These are phyloP conservation scores for Scaptomyza montana DNA, from an alignment of 1,140 invertebrate genomes.

Conservation along the genomic window DNA sequence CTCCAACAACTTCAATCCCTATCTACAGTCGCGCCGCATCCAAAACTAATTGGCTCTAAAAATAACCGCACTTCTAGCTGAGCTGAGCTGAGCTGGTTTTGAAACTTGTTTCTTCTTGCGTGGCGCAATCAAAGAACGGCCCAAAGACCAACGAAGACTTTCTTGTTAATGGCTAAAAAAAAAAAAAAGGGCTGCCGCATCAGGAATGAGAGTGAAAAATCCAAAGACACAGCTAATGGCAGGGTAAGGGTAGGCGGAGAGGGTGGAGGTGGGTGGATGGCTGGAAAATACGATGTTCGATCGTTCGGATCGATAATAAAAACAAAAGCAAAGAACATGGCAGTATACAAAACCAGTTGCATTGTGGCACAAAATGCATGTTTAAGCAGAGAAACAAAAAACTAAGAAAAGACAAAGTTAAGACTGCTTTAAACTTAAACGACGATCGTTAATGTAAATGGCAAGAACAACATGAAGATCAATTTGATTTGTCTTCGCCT, in stretches of 20 bases:
- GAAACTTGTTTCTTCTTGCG: conserved; percentile 49
- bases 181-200: background rate
- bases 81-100: conserved; percentile 54
- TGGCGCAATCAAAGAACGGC: conserved; percentile 21
- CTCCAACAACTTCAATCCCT: background rate
- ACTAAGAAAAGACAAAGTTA: conserved; percentile 2
- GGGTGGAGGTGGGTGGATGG: background rate
- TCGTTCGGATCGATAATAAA: conserved; percentile 23
- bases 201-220: conserved; percentile 71
- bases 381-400: background rate
- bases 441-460: conserved; percentile 23
- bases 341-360: conserved; percentile 22
- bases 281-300: conserved; percentile 36
- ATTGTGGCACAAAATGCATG: conserved; percentile 34
- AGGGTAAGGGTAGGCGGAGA: background rate
- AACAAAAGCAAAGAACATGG: conserved; percentile 1
- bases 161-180: conserved; percentile 24
- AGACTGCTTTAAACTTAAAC: conserved; percentile 24
- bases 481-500: too few relatives aligned
- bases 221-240: background rate
- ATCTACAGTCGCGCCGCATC: conserved; percentile 13
- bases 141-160: conserved; percentile 39
- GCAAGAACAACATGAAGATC: background rate
- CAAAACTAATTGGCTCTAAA: conserved; percentile 76
- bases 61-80: conserved; percentile 46